phyloP scores from a whole-genome alignment of 1,140 invertebrate genomes.

The Trinorchestia longiramus region DNA sequence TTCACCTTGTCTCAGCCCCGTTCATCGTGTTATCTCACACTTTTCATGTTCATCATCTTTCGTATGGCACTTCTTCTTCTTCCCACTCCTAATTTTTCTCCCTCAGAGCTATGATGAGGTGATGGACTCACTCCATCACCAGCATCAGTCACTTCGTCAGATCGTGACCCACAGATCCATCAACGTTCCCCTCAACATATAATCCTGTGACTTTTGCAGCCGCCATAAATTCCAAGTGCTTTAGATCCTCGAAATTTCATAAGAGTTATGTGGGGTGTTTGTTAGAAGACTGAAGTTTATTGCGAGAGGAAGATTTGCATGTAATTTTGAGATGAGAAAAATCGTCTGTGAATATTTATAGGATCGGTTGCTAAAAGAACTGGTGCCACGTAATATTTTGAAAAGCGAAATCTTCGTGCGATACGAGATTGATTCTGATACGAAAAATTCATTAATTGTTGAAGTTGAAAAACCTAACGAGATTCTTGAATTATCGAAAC shows the following conservation, averaged over 20 bases:
- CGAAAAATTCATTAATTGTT: not conserved
- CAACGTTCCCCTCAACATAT: not conserved
- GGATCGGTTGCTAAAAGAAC: not conserved
- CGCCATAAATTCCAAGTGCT: not conserved
- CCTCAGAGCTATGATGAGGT: not conserved
- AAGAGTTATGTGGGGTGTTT: not conserved
- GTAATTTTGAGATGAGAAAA: not conserved
- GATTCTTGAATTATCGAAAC: not conserved
- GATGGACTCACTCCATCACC: not conserved
- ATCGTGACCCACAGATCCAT: not conserved
- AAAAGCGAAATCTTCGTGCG: not conserved
- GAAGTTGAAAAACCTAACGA: not conserved
- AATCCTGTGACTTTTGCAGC: not conserved
- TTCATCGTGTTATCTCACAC: too few species aligned
- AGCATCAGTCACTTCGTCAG: not conserved
- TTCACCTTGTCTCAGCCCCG: too few species aligned
- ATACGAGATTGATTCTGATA: not conserved
- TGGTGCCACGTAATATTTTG: not conserved
- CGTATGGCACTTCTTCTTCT: too few species aligned
- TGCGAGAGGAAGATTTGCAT: not conserved
- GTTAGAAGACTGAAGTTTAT: not conserved
- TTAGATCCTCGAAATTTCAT: not conserved
- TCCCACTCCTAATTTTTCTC: not conserved
- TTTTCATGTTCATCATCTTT: too few species aligned
- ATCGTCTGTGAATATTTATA: not conserved